Conservation (phyloP, 2,113 vertebrate species). For the Passer montanus region DNA sequence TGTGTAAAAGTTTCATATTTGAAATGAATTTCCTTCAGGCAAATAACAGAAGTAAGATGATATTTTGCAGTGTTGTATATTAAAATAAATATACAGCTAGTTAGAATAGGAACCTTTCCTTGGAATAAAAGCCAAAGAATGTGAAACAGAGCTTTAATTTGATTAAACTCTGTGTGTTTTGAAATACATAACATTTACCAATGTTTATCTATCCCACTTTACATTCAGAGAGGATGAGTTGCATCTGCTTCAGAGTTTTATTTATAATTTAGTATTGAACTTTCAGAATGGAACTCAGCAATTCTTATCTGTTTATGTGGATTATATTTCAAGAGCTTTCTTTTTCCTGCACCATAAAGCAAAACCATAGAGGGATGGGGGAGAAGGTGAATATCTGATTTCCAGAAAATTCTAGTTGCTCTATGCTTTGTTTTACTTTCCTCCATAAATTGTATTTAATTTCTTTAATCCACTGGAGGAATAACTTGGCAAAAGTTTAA, state of each 20-base stretch:
- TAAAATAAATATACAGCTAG: slow-evolving; percentile 60
- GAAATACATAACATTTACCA: slow-evolving; percentile 29
- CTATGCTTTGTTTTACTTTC: not conserved
- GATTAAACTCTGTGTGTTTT: slow-evolving; percentile 51
- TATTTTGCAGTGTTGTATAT: slow-evolving; percentile 66
- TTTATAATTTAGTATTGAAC: slow-evolving; percentile 21
- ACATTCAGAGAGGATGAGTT: not conserved
- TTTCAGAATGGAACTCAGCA: not conserved
- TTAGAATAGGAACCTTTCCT: slow-evolving; percentile 43
- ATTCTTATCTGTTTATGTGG: not conserved
- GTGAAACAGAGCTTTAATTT: slow-evolving; percentile 31
- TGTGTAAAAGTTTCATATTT: slow-evolving; percentile 68
- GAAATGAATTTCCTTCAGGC: slow-evolving; percentile 69
- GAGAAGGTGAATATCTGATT: not conserved
- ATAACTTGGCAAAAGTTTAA: not conserved
- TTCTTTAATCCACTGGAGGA: not conserved
- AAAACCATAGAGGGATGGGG: not conserved
- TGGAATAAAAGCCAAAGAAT: slow-evolving; percentile 35
- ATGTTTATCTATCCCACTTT: slow-evolving; percentile 16
- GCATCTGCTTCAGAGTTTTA: slow-evolving; percentile 12
- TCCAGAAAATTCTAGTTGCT: not conserved
- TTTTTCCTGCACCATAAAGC: not conserved
- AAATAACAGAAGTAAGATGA: slow-evolving; percentile 66
- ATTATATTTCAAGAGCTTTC: not conserved
- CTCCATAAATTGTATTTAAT: not conserved